phyloP scores from a whole-genome alignment of 1,140 invertebrate species.

The Belonocnema kinseyi region DNA sequence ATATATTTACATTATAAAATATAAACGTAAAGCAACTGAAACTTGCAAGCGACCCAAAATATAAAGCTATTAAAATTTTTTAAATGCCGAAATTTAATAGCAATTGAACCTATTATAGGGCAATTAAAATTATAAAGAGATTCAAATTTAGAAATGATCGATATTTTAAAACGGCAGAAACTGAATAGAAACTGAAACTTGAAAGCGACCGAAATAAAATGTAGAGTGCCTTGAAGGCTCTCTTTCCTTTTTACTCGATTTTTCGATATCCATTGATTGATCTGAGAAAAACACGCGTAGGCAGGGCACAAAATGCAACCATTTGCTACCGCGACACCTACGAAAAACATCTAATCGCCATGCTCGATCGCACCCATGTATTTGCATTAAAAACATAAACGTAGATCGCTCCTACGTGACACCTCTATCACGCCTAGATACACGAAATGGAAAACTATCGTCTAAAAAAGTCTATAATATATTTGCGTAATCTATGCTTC shows the following conservation, averaged over 20 bases:
- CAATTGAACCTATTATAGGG: too few relatives aligned
- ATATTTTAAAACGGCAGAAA: too few relatives aligned
- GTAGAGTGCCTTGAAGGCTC: conserved; percentile 47
- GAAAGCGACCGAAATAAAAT: too few relatives aligned
- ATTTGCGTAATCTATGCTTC: too few relatives aligned
- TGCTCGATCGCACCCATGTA: conserved; percentile 62
- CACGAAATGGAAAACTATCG: neutral
- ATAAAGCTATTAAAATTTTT: too few relatives aligned
- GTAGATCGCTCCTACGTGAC: neutral
- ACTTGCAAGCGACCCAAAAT: too few relatives aligned
- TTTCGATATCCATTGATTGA: conserved; percentile 61
- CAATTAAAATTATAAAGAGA: too few relatives aligned
- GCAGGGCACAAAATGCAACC: conserved; percentile 61
- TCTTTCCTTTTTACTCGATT: conserved; percentile 53
- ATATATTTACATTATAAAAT: conserved; percentile 60
- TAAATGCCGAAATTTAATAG: too few relatives aligned
- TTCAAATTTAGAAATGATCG: neutral
- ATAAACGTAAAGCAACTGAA: conserved; percentile 1
- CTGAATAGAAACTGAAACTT: too few relatives aligned
- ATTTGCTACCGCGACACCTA: conserved; percentile 63
- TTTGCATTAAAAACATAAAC: conserved; percentile 54
- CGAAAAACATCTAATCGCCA: conserved; percentile 58
- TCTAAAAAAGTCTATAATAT: neutral
- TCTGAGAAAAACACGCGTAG: conserved; percentile 59
- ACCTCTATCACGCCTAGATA: neutral